Percentiles rank a stretch among this genome's conserved stretches.
phyloP scores from a whole-genome alignment of 2,888 invertebrate species.

The Pardosa pseudoannulata region DNA sequence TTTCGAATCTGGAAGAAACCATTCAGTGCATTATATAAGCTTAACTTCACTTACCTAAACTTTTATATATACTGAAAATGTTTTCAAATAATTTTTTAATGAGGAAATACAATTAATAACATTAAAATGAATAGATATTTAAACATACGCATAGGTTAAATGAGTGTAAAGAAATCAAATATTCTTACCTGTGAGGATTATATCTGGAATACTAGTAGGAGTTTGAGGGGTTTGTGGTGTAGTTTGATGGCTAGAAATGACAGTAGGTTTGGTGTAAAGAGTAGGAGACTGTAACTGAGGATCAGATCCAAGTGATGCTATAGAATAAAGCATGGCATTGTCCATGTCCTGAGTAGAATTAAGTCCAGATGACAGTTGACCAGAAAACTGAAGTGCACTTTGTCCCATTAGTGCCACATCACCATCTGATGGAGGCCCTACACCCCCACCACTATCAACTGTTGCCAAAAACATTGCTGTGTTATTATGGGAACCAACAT shows the following conservation, averaged over 20 bases:
- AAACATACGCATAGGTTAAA: too few species aligned
- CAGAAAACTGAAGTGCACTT: constrained; percentile 53
- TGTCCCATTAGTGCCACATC: constrained; percentile 30
- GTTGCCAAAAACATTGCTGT: constrained; percentile 69
- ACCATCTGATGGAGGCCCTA: constrained; percentile 50
- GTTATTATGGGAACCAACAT: constrained; percentile 56
- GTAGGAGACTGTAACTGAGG: constrained; percentile 68
- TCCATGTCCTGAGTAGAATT: constrained; percentile 61
- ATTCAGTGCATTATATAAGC: too few species aligned
- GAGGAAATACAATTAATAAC: too few species aligned
- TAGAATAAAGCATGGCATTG: constrained; percentile 68
- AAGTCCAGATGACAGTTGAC: constrained; percentile 57
- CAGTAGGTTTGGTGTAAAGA: constrained; percentile 71
- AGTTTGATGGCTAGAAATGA: constrained; percentile 76
- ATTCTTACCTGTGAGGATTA: constrained; percentile 87
- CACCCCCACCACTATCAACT: constrained; percentile 67
- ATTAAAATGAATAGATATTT: too few species aligned
- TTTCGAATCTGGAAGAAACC: too few species aligned
- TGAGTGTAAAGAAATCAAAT: too few species aligned
- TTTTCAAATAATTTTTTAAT: too few species aligned
- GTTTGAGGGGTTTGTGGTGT: constrained; percentile 85
- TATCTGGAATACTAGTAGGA: constrained; percentile 88
- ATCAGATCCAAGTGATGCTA: constrained; percentile 62
- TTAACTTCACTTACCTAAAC: too few species aligned
- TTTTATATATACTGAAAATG: too few species aligned